Percentiles rank a stretch among this genome's conserved stretches.
phyloP scores from a whole-genome alignment of 2,797 vertebrate species.

The Anabas testudineus region DNA sequence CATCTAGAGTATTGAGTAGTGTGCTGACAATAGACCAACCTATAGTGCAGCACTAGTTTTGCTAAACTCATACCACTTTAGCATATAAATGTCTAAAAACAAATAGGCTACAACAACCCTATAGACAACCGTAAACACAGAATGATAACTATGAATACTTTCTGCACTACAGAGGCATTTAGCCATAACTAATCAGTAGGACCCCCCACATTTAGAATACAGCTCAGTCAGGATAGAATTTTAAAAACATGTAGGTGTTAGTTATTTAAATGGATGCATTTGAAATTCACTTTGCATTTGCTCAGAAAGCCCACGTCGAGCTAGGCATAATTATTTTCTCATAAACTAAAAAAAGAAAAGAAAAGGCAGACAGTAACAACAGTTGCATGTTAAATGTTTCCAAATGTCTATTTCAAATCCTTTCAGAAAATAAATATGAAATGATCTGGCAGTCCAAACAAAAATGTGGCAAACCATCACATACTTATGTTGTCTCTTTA shows the following conservation, averaged over 20 bases:
- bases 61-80: too few relatives aligned
- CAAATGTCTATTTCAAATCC: slow-evolving; percentile 34
- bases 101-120: neutral
- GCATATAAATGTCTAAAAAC: too few relatives aligned
- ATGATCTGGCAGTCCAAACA: slow-evolving; percentile 27
- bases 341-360: slow-evolving; percentile 28
- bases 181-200: slow-evolving; percentile 18
- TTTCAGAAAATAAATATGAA: slow-evolving; percentile 23
- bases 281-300: slow-evolving; percentile 26
- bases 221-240: slow-evolving; percentile 26
- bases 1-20: too few relatives aligned
- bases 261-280: slow-evolving; percentile 33
- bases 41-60: too few relatives aligned
- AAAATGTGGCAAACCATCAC: slow-evolving; percentile 18
- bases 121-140: neutral
- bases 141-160: neutral
- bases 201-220: slow-evolving; percentile 17
- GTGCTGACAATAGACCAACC: too few relatives aligned
- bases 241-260: slow-evolving; percentile 35
- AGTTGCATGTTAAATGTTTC: slow-evolving; percentile 27
- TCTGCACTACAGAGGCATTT: neutral
- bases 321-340: slow-evolving; percentile 41
- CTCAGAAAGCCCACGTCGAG: slow-evolving; percentile 31
- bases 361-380: slow-evolving; percentile 12
- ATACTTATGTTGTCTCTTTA: slow-evolving; percentile 12